These are phyloP conservation scores for Chrysocyon brachyurus DNA, from an alignment of 2,797 vertebrate genomes.

Conservation along the genomic window DNA sequence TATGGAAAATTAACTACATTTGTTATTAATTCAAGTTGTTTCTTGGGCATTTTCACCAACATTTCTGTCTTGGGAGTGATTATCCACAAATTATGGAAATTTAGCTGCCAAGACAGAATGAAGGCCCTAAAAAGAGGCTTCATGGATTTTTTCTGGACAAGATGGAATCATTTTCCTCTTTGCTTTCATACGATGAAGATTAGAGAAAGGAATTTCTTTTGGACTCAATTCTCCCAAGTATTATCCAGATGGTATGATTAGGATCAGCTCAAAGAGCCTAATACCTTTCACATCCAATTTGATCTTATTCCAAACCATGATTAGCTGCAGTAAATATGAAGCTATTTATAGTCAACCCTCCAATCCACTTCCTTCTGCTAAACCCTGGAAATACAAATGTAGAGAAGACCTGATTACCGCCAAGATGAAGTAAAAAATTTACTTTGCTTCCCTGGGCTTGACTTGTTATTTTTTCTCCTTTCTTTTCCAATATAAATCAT, in stretches of 20 bases:
- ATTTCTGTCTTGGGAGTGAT: background rate
- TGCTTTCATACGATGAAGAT: constrained; percentile 9
- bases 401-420: background rate
- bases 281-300: constrained; percentile 57
- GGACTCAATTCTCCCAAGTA: constrained; percentile 13
- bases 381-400: background rate
- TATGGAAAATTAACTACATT: background rate
- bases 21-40: constrained; percentile 47
- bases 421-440: background rate
- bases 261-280: constrained; percentile 13
- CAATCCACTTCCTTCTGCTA: background rate
- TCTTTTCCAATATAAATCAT: background rate
- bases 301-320: background rate
- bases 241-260: constrained; percentile 29
- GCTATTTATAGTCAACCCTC: background rate
- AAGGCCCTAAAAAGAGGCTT: constrained; percentile 59
- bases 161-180: constrained; percentile 46
- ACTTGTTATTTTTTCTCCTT: background rate
- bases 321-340: background rate
- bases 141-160: background rate
- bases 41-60: constrained; percentile 25
- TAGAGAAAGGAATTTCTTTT: constrained; percentile 47
- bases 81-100: constrained; percentile 41
- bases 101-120: background rate
- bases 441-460: background rate